A percentile compares a stretch with the other conserved stretches of the same genome.
Conservation (phyloP, 2,888 invertebrate species). For the Scaptomyza tumidula region DNA sequence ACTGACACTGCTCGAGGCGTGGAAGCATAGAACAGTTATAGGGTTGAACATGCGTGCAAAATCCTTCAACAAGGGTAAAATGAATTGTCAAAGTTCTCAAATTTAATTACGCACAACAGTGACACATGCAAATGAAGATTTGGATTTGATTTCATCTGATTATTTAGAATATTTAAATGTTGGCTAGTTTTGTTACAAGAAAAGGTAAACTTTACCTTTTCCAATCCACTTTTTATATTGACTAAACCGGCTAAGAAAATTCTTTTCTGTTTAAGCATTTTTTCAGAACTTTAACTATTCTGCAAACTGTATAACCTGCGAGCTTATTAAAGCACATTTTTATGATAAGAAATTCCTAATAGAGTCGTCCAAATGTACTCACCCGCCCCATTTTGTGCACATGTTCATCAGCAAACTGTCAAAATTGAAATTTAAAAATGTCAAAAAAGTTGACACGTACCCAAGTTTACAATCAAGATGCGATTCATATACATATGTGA, state of each 20-base stretch:
- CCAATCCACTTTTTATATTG: neutral
- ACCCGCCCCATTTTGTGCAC: neutral
- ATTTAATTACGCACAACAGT: constrained; percentile 80
- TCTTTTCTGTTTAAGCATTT: neutral
- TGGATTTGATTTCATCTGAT: constrained; percentile 23
- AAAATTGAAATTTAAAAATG: constrained; percentile 78
- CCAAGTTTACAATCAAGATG: constrained; percentile 39
- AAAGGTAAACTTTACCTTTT: too few species aligned
- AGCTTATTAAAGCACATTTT: constrained; percentile 19
- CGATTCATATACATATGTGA: constrained; percentile 58
- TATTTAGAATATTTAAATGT: constrained; percentile 1
- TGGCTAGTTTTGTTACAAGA: neutral
- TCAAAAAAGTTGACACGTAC: constrained; percentile 73
- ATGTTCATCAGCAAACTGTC: constrained; percentile 69
- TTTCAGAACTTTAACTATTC: neutral
- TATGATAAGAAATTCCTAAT: neutral
- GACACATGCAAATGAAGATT: constrained; percentile 65
- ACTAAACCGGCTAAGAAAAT: neutral
- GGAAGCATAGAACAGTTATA: constrained; percentile 44
- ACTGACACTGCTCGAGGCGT: constrained; percentile 15
- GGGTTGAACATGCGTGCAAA: constrained; percentile 66
- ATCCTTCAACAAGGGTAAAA: constrained; percentile 44
- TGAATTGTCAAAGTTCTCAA: constrained; percentile 78
- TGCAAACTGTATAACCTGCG: neutral
- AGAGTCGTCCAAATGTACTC: neutral